A percentile compares a stretch with the other conserved stretches of the same genome.
Conservation (phyloP, 1,140 invertebrate species). For the Drosophila sp. region DNA sequence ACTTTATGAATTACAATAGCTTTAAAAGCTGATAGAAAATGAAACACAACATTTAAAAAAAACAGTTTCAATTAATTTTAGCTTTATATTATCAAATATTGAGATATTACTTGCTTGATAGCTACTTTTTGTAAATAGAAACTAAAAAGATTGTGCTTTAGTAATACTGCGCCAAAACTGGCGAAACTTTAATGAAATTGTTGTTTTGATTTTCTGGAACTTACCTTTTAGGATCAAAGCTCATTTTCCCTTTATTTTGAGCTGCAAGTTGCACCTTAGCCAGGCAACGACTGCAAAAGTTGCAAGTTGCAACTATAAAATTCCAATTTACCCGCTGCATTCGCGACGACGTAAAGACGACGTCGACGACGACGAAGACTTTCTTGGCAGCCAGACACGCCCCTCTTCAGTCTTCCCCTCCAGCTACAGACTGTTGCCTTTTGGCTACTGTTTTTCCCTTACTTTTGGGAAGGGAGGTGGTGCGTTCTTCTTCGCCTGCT, state of each 20-base stretch:
- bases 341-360: constrained; percentile 44
- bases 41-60: no score
- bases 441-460: constrained; percentile 44
- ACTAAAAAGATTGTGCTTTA: no score
- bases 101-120: no score
- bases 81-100: not conserved
- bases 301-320: constrained; percentile 77
- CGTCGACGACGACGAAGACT: constrained; percentile 67
- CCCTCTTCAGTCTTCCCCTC: constrained; percentile 15
- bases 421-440: constrained; percentile 37
- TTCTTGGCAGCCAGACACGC: constrained; percentile 70
- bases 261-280: constrained; percentile 58
- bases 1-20: no score
- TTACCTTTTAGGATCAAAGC: not conserved
- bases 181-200: not conserved
- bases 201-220: constrained; percentile 2
- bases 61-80: no score
- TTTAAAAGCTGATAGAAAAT: no score
- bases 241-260: constrained; percentile 11
- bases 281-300: constrained; percentile 41
- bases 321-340: constrained; percentile 69
- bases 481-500: constrained; percentile 51
- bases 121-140: no score
- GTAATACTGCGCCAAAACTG: no score
- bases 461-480: not conserved